These are phyloP conservation scores for Mellivora capensis DNA, from an alignment of 2,113 vertebrate genomes.

Conservation along the genomic window DNA sequence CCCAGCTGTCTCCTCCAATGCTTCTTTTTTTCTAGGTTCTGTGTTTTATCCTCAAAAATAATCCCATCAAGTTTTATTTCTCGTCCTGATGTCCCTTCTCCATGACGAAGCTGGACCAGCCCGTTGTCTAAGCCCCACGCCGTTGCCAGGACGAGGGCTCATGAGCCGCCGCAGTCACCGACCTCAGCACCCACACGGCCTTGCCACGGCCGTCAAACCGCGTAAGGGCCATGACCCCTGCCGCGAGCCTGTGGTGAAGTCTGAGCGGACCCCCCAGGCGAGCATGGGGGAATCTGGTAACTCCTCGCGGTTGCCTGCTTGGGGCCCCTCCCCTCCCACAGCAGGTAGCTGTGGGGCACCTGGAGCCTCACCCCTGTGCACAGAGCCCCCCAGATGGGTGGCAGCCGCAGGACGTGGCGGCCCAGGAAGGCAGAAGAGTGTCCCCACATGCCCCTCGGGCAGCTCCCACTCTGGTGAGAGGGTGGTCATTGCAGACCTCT, in stretches of 20 bases:
- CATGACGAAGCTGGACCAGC: neutral
- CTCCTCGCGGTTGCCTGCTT: no score
- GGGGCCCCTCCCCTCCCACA: neutral
- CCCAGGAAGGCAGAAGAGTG: neutral
- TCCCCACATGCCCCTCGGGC: rapidly evolving
- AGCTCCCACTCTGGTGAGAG: rapidly evolving
- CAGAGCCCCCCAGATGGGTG: rapidly evolving
- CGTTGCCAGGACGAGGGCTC: no score
- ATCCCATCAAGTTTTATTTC: no score
- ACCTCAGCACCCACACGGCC: neutral
- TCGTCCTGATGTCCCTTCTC: neutral
- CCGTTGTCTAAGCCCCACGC: rapidly evolving
- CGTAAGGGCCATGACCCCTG: neutral
- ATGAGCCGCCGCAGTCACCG: rapidly evolving
- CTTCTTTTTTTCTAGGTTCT: neutral
- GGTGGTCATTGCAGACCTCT: rapidly evolving
- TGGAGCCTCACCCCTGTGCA: neutral
- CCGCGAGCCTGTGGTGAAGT: rapidly evolving
- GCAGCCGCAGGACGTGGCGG: no score
- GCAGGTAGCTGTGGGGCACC: neutral
- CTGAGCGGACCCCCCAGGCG: neutral
- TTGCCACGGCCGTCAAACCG: no score
- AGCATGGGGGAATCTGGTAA: rapidly evolving
- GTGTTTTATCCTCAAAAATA: neutral
- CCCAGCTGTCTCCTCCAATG: neutral